These are phyloP conservation scores for Acholoe squamosa DNA, from an alignment of 2,888 invertebrate species.

Conservation along the genomic window DNA sequence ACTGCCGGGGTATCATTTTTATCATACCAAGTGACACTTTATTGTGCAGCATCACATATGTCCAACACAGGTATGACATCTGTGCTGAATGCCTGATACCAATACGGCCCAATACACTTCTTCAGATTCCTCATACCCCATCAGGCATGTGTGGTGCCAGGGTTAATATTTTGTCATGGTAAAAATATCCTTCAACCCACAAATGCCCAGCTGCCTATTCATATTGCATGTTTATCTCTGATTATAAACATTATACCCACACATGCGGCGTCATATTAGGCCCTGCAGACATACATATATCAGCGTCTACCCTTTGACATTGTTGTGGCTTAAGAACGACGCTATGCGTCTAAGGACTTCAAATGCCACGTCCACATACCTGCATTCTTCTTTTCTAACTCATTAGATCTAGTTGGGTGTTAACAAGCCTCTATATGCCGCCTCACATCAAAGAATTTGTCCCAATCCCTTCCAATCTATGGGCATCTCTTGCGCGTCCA, in stretches of 20 bases:
- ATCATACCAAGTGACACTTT: too few relatives aligned
- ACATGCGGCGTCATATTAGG: not conserved
- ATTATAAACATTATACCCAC: not conserved
- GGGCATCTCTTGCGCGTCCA: not conserved
- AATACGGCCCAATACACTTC: not conserved
- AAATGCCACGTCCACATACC: not conserved
- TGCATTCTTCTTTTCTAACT: constrained; percentile 28
- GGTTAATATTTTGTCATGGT: not conserved
- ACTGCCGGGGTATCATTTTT: too few relatives aligned
- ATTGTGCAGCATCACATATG: not conserved
- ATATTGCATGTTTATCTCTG: not conserved
- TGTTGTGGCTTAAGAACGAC: not conserved
- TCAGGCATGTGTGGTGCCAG: too few relatives aligned
- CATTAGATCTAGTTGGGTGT: constrained; percentile 32
- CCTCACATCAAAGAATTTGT: not conserved
- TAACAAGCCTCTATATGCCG: not conserved
- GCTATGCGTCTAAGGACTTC: not conserved
- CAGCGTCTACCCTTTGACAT: not conserved
- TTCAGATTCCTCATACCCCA: not conserved
- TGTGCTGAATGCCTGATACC: not conserved
- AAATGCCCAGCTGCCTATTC: not conserved
- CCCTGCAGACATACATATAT: not conserved
- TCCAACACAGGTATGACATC: not conserved
- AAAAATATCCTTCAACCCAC: not conserved
- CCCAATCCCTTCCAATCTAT: not conserved